A percentile compares a stretch with the other conserved stretches of the same genome.
Evolutionary conservation across 2,113 vertebrate species (phyloP).

Genomic region (Nymphicus hollandicus): DNA sequence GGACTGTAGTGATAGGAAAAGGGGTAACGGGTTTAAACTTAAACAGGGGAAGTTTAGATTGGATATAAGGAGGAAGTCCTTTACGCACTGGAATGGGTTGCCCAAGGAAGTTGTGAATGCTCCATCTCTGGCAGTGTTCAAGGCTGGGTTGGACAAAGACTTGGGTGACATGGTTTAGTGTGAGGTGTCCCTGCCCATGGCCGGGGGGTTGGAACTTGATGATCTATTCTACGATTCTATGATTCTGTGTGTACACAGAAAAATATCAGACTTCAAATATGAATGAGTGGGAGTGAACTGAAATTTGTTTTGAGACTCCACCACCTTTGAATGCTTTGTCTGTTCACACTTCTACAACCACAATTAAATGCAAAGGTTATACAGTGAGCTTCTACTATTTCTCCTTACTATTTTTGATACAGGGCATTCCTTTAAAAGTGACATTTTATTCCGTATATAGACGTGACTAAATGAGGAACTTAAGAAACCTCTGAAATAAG

Average conservation of each 20-base stretch:
- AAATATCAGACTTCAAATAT: background rate
- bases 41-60: too few species aligned
- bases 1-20: too few species aligned
- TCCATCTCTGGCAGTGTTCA: too few species aligned
- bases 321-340: background rate
- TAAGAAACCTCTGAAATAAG: background rate
- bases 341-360: background rate
- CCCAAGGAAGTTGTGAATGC: too few species aligned
- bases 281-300: background rate
- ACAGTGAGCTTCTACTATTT: background rate
- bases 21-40: too few species aligned
- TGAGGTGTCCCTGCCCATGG: too few species aligned
- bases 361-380: background rate
- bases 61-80: too few species aligned
- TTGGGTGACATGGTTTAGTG: too few species aligned
- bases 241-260: background rate
- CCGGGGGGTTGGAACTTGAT: too few species aligned
- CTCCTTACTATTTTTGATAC: background rate
- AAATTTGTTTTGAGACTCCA: background rate
- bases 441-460: background rate
- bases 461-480: background rate
- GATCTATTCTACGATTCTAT: too few species aligned
- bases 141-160: too few species aligned
- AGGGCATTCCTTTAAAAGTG: background rate
- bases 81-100: too few species aligned